Conservation (phyloP, 2,797 vertebrate species). For the Acipenser transmontanus region DNA sequence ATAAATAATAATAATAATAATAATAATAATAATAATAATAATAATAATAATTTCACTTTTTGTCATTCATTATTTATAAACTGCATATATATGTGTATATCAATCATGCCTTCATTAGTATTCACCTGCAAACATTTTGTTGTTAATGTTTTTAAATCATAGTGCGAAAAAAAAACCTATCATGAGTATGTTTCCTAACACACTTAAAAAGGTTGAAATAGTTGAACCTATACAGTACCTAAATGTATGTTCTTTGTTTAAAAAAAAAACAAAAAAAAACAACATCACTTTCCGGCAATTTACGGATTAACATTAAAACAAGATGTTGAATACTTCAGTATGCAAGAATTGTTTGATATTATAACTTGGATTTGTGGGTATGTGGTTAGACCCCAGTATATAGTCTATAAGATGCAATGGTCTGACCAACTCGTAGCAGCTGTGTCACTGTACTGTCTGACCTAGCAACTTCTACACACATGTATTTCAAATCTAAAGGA, state of each 20-base stretch:
- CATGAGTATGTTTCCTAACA: slow-evolving; percentile 31
- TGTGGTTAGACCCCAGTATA: slow-evolving; percentile 13
- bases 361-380: slow-evolving; percentile 17
- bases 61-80: slow-evolving; percentile 25
- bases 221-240: slow-evolving; percentile 50
- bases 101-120: no score
- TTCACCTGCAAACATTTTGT: neutral
- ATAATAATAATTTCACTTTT: slow-evolving; percentile 18
- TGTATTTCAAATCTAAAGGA: slow-evolving; percentile 8
- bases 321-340: slow-evolving; percentile 41
- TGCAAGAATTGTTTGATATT: slow-evolving; percentile 20
- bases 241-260: no score
- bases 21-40: slow-evolving; percentile 1
- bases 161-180: slow-evolving; percentile 32
- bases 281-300: slow-evolving; percentile 44
- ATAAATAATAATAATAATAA: no score
- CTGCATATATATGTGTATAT: no score
- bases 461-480: slow-evolving; percentile 2
- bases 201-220: slow-evolving; percentile 52
- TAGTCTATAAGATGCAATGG: neutral
- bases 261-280: slow-evolving; percentile 49
- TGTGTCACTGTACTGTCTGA: neutral
- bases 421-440: neutral
- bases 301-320: slow-evolving; percentile 56
- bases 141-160: slow-evolving; percentile 22